These are phyloP conservation scores for Misgurnus mizolepis DNA, from an alignment of 2,113 vertebrate species.

Conservation along the genomic window DNA sequence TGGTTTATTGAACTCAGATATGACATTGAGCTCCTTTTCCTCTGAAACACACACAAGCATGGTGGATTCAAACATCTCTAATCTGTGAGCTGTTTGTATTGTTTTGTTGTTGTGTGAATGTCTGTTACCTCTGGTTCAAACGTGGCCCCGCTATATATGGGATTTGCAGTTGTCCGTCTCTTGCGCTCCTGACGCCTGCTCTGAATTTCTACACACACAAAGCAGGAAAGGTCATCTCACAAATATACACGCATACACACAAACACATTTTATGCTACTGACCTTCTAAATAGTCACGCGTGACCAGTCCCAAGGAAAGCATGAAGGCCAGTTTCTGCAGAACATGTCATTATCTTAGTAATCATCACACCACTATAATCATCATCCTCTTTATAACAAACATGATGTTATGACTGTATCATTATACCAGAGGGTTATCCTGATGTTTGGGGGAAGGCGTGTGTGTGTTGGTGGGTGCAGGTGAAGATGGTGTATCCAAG, in stretches of 20 bases:
- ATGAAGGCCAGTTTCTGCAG: slow-evolving; percentile 91
- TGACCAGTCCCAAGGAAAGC: slow-evolving; percentile 88
- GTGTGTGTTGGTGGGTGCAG: slow-evolving; percentile 76
- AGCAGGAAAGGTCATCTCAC: neutral
- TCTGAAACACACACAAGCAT: slow-evolving; percentile 66
- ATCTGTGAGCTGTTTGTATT: neutral
- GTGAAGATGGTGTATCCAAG: slow-evolving; percentile 67
- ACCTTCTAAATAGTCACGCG: slow-evolving; percentile 90
- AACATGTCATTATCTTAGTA: neutral
- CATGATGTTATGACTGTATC: neutral
- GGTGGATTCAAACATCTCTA: neutral
- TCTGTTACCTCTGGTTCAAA: slow-evolving; percentile 87
- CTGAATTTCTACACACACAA: slow-evolving; percentile 81
- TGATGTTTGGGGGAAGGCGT: slow-evolving; percentile 82
- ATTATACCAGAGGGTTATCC: slow-evolving; percentile 85
- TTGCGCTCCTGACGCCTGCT: slow-evolving; percentile 90
- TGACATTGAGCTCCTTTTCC: slow-evolving; percentile 86
- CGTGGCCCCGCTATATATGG: slow-evolving; percentile 87
- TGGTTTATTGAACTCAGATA: slow-evolving; percentile 89
- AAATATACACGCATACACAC: neutral
- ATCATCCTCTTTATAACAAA: neutral
- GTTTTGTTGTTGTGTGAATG: neutral
- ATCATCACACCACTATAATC: slow-evolving; percentile 33
- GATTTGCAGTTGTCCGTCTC: slow-evolving; percentile 88
- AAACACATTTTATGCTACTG: slow-evolving; percentile 49